Evolutionary conservation across 2,113 vertebrate genomes (phyloP).

Genomic region (Lynx canadensis): DNA sequence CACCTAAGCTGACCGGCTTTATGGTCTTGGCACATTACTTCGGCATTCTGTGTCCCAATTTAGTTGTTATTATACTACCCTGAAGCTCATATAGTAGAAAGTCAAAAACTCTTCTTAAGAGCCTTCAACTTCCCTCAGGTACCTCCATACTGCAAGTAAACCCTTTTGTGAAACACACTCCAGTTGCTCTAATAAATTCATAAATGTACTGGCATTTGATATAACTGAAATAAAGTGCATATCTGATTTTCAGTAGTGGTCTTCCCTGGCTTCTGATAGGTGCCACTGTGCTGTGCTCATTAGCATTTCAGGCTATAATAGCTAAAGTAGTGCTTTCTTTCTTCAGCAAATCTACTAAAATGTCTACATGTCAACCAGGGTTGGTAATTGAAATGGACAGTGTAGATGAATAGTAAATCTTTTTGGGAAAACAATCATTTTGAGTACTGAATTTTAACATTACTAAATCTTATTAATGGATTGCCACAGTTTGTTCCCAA

Average conservation of each 20-base stretch:
- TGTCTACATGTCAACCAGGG: background rate
- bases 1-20: background rate
- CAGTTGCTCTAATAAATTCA: background rate
- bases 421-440: background rate
- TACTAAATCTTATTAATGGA: background rate
- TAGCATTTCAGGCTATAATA: background rate
- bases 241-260: constrained; percentile 16
- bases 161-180: background rate
- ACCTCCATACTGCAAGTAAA: background rate
- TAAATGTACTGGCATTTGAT: background rate
- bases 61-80: background rate
- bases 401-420: background rate
- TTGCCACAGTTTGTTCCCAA: background rate
- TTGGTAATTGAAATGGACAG: background rate
- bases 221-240: background rate
- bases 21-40: background rate
- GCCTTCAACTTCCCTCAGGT: background rate
- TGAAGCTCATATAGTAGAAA: constrained; percentile 45
- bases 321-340: background rate
- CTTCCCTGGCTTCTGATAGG: background rate
- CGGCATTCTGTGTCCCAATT: background rate
- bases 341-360: constrained; percentile 26
- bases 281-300: background rate
- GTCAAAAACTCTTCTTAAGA: constrained; percentile 31
- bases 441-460: constrained; percentile 4